Evolutionary conservation across 2,113 vertebrate genomes (phyloP), one percentile per base, ranked within the genome.

Genomic region (Tauraco erythrolophus): DNA sequence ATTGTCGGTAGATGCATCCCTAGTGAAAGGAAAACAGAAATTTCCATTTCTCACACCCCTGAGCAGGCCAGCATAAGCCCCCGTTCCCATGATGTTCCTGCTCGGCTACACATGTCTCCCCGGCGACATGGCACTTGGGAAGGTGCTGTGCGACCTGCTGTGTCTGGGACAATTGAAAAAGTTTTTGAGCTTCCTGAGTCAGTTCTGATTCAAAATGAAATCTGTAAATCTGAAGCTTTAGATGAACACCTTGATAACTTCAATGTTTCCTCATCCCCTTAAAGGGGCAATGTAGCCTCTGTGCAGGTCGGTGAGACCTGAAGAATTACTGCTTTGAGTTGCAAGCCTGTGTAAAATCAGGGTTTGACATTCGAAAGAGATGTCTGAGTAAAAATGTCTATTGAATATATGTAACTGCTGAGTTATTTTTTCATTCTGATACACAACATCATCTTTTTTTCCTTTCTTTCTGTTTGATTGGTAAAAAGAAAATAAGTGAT

Each of bases 341-440:
- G 3, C 30, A 45, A 75, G 21, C 31, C 41, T 57, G 28, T 75
- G 48, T 48, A 56, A 62, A 87, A 46, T 75, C 69, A 50, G 16
- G 5, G 30, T 61, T 64, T 91, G 39, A 27, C n/a, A 14, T 76
- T 88, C 4, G 1, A 12, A 71, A 60, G 22, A 61, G 37, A 33
- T n/a, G 30, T 35, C 31, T 35, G 25, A 37, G 14, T 33, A 51
- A 45, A 86, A 77, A 61, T 74, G 69, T 57, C 19, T 92, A 3
- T 61, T 65, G 14, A 37, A 19, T 78, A 5, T 7, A 28, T 50
- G 53, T 72, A 70, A 71, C 19, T 66, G 24, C 31, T 31, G 50
- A 85, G 46, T 80, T 80, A 22, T 19, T 92, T 85, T 89, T 84
- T 92, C 37, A 19, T 84, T 86, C 50, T 88, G 25, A 58, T 50